Evolutionary conservation across 2,888 invertebrate species (phyloP).

Genomic region (Helleia helle): DNA sequence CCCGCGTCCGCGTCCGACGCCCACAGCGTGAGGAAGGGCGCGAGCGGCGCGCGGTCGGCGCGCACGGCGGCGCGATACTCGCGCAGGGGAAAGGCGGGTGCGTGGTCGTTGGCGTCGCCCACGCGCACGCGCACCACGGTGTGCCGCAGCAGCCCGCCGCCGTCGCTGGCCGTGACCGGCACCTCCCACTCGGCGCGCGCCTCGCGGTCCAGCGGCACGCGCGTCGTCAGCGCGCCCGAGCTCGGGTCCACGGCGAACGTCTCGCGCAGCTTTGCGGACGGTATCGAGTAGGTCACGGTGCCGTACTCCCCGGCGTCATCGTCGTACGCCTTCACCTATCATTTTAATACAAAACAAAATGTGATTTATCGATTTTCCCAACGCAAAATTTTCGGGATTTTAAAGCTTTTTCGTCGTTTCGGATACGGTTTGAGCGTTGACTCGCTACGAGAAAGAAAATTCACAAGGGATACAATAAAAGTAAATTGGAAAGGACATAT

Average conservation of each 20-base stretch:
- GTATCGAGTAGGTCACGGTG: conserved; percentile 83
- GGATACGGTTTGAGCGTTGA: too few relatives aligned
- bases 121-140: conserved; percentile 86
- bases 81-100: conserved; percentile 82
- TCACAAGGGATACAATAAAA: too few relatives aligned
- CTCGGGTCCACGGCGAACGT: conserved; percentile 81
- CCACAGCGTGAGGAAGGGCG: conserved; percentile 46
- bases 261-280: conserved; percentile 81
- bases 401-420: too few relatives aligned
- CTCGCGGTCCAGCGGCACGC: conserved; percentile 84
- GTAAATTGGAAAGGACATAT: too few relatives aligned
- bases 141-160: conserved; percentile 84
- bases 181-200: conserved; percentile 72
- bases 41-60: conserved; percentile 45
- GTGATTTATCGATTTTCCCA: too few relatives aligned
- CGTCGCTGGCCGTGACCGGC: conserved; percentile 87
- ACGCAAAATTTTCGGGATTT: too few relatives aligned
- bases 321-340: conserved; percentile 84
- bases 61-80: conserved; percentile 85
- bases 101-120: conserved; percentile 87
- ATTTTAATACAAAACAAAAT: too few relatives aligned
- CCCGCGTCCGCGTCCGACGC: conserved; percentile 88
- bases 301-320: conserved; percentile 87
- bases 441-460: too few relatives aligned
- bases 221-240: conserved; percentile 81